These are phyloP conservation scores for Trachymyrmex cornetzi DNA, from an alignment of 1,140 invertebrate species.

Conservation along the genomic window DNA sequence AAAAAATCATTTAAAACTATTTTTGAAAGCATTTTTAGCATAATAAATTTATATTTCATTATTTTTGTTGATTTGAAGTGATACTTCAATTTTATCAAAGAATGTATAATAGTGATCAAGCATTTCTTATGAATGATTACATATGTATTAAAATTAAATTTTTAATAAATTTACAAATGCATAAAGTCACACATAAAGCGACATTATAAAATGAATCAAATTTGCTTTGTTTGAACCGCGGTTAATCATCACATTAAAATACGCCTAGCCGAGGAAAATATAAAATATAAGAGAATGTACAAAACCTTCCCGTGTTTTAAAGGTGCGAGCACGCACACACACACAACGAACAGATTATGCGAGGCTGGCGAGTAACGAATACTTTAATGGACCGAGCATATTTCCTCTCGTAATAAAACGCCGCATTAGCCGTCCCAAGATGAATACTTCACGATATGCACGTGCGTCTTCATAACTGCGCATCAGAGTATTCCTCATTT, in stretches of 20 bases:
- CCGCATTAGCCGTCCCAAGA: slow-evolving; percentile 55
- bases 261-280: background rate
- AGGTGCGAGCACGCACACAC: slow-evolving; percentile 9
- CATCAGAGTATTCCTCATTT: slow-evolving; percentile 27
- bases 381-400: slow-evolving; percentile 67
- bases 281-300: background rate
- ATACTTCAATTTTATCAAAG: background rate
- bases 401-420: slow-evolving; percentile 70
- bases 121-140: background rate
- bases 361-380: slow-evolving; percentile 16
- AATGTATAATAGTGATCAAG: background rate
- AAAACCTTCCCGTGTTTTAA: slow-evolving; percentile 23
- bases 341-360: slow-evolving; percentile 28
- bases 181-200: background rate
- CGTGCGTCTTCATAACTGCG: slow-evolving; percentile 39
- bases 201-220: background rate
- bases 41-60: background rate
- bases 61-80: background rate
- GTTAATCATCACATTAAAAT: slow-evolving; percentile 26
- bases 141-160: background rate
- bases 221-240: background rate
- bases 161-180: background rate
- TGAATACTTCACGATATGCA: slow-evolving; percentile 61
- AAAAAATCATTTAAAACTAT: background rate
- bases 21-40: background rate